Percentiles rank a stretch among this genome's conserved stretches.
phyloP scores from a whole-genome alignment of 2,888 invertebrate genomes.

The Nebria salina region DNA sequence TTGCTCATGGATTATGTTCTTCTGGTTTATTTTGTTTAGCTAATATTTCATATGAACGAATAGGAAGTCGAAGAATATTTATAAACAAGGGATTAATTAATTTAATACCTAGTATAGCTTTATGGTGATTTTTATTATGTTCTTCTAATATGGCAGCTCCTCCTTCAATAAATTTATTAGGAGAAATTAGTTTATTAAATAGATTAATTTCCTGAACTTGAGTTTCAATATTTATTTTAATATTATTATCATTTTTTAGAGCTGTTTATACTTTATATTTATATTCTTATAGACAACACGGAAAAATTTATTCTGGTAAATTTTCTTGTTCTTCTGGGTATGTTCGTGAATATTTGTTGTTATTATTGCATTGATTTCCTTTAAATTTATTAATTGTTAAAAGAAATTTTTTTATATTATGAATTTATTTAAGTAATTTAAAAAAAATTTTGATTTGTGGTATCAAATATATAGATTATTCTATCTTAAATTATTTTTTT shows the following conservation, averaged over 20 bases:
- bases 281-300: constrained; percentile 72
- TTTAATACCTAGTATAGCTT: constrained; percentile 68
- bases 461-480: constrained; percentile 66
- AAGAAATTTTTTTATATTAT: constrained; percentile 65
- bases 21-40: constrained; percentile 74
- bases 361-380: constrained; percentile 71
- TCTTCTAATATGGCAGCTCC: constrained; percentile 74
- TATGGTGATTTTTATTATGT: constrained; percentile 74
- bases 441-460: constrained; percentile 60
- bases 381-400: constrained; percentile 72
- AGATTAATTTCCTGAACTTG: constrained; percentile 66
- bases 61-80: constrained; percentile 69
- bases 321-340: constrained; percentile 65
- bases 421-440: constrained; percentile 74
- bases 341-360: constrained; percentile 69
- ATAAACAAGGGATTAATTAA: constrained; percentile 73
- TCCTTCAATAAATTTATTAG: constrained; percentile 73
- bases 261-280: constrained; percentile 72
- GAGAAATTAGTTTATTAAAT: constrained; percentile 73
- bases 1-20: constrained; percentile 74
- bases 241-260: constrained; percentile 72
- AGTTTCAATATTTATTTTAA: constrained; percentile 65
- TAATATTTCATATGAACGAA: constrained; percentile 72
- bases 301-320: constrained; percentile 64
- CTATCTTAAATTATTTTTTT: constrained; percentile 66